phyloP scores from a whole-genome alignment of 2,113 vertebrate species.

The Calyptomena viridis region DNA sequence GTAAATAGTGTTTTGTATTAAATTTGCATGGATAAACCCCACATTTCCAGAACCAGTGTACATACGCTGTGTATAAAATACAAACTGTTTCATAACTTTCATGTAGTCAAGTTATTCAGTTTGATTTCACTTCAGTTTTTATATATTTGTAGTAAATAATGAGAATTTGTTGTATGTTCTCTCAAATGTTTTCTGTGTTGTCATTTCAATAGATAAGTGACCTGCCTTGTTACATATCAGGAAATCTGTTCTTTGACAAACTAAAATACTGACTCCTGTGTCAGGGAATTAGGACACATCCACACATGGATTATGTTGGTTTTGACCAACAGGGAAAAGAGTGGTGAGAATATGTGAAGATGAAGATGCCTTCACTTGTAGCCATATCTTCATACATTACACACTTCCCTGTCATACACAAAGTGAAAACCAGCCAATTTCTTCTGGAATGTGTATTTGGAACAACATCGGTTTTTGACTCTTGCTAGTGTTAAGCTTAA shows the following conservation, averaged over 20 bases:
- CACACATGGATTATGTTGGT: rapidly evolving
- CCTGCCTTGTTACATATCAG: neutral
- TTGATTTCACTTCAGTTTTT: neutral
- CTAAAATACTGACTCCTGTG: neutral
- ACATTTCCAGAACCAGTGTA: conserved; percentile 74
- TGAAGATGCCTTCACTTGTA: neutral
- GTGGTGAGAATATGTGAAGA: neutral
- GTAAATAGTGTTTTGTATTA: conserved; percentile 80
- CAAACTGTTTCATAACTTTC: conserved; percentile 76
- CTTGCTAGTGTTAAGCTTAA: neutral
- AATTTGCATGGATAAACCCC: conserved; percentile 79
- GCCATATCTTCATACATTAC: neutral
- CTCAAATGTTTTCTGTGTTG: neutral
- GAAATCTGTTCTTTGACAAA: neutral
- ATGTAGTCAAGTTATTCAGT: conserved; percentile 26
- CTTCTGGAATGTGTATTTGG: rapidly evolving
- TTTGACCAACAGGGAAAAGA: neutral
- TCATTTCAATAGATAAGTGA: neutral
- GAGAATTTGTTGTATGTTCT: neutral
- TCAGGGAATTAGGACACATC: neutral
- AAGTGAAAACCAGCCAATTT: rapidly evolving
- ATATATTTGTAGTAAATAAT: conserved; percentile 11
- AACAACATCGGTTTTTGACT: neutral
- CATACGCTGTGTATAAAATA: conserved; percentile 82
- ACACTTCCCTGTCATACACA: neutral